Base-by-base conservation (phyloP, 2,113 vertebrate genomes). In the Clarias macrocephalus region DNA sequence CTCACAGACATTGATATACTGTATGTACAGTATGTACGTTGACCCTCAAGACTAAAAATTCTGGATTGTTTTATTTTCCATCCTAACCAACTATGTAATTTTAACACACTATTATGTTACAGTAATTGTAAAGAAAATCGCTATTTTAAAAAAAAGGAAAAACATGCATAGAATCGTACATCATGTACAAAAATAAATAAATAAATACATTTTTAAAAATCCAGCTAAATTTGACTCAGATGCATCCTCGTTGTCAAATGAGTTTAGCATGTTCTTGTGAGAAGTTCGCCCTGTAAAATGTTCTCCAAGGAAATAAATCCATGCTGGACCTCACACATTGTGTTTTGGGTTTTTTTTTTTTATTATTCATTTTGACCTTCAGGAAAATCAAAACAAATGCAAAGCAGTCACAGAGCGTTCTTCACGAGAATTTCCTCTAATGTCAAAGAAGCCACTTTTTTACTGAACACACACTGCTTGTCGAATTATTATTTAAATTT, bases 271-370 rank as follows among this genome's bases (percentile, higher is more conserved):
- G 37, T 76, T 75, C 30, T 73, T 52, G 84, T 48, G 73, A 65
- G 84, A 76, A 65, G 57, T 65, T 79, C 8, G 25, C 37, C 25
- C 73, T 77, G 12, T 79, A 28, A 62, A 79, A 85, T 30, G 84
- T 62, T 77, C 57, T 85, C 2, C 72, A 65, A 85, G 73, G 72
- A 85, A 79, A 60, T 48, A 85, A 85, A 62, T 85, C 56, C 72
- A 85, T 75, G 21, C 70, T 85, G 83, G 83, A 85, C 83, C 81
- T 66, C 81, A 83, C 81, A 83, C 81, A 83, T 28, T 83, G 81
- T 66, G 30, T 30, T 19, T 19, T 19, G 6, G 48, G 0, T 0
- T 48, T 48, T 48, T 62, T 37, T 9, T 60, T 33, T 84, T 62
- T 63, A 42, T 37, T 54, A 76, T 57, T 85, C 8, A 28, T 54